Percentiles rank a stretch among this genome's conserved stretches.
These are phyloP conservation scores for Leucosticte australis DNA, from an alignment of 2,113 vertebrate genomes.

Conservation along the genomic window DNA sequence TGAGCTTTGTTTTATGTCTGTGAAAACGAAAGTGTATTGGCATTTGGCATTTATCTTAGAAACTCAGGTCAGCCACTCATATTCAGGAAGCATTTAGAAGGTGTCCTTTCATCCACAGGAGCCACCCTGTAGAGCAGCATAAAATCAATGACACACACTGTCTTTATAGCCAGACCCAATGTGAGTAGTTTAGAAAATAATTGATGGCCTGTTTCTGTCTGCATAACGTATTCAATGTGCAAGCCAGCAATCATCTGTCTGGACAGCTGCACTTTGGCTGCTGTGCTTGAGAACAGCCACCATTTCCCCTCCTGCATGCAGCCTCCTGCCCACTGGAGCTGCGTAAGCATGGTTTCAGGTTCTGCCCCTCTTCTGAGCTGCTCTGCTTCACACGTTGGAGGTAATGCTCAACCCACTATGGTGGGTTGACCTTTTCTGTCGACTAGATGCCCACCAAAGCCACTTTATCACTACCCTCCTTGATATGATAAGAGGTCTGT, in stretches of 20 bases:
- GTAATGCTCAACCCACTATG: not conserved
- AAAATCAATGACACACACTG: not conserved
- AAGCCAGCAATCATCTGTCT: not conserved
- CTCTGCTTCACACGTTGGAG: not conserved
- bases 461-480: not conserved
- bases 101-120: not conserved
- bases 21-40: not conserved
- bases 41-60: not conserved
- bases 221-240: not conserved
- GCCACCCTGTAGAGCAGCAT: not conserved
- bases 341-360: rapidly evolving
- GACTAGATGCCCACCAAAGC: not conserved
- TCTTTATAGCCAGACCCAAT: not conserved
- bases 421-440: not conserved
- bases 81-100: not conserved
- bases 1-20: not conserved
- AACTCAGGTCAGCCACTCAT: not conserved
- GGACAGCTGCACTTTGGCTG: not conserved
- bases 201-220: not conserved
- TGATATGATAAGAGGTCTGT: not conserved
- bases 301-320: not conserved
- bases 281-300: not conserved
- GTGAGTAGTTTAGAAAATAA: not conserved
- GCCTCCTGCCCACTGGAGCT: not conserved
- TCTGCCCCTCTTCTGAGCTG: not conserved